Evolutionary conservation across 1,140 invertebrate genomes (phyloP), one percentile per base, ranked within the genome.

Genomic region (Formica selysi): DNA sequence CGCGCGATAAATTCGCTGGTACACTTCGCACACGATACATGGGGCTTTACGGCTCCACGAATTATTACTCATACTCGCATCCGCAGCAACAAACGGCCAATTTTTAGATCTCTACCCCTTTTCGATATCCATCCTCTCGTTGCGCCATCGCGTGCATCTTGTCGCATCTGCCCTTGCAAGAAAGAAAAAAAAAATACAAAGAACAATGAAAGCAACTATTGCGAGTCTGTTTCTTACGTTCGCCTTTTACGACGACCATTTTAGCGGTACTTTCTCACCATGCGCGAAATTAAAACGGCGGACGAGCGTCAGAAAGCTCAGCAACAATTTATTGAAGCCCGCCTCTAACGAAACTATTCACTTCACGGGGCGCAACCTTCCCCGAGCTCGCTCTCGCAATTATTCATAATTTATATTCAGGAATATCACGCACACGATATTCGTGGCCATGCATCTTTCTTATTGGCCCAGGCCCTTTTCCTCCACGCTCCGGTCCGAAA

Each of bases 391-490:
- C 41, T 73, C 41, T 62, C 68, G 74, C 80, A 81, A 90, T 90
- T 85, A 91, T 90, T 85, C 89, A 76, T 89, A 87, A 91, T 91
- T 91, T 91, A 83, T 86, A 91, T 85, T 89, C 85, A 32, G 29
- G 16, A 48, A 76, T 78, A 86, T 85, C 80, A 79, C 73, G 85
- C 85, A 83, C 87, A 86, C 85, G 80, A 91, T 89, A 80, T 89
- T 32, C 76, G 41, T 59, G 61, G n/a, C 48, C 74, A 76, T 87
- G 86, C 62, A 81, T 80, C 89, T 90, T 76, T 85, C 88, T 87
- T 85, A 90, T 67, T 74, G 74, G 65, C 67, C 59, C 19, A 67
- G 73, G 32, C 64, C 44, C 76, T 13, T 36, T 11, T 32, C 19
- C 38, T 48, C 6, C 54, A 19, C 38, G 16, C 26, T n/a, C 54